A percentile compares a stretch with the other conserved stretches of the same genome.
Conservation (phyloP, 2,113 vertebrate genomes). For the Sceloporus undulatus region DNA sequence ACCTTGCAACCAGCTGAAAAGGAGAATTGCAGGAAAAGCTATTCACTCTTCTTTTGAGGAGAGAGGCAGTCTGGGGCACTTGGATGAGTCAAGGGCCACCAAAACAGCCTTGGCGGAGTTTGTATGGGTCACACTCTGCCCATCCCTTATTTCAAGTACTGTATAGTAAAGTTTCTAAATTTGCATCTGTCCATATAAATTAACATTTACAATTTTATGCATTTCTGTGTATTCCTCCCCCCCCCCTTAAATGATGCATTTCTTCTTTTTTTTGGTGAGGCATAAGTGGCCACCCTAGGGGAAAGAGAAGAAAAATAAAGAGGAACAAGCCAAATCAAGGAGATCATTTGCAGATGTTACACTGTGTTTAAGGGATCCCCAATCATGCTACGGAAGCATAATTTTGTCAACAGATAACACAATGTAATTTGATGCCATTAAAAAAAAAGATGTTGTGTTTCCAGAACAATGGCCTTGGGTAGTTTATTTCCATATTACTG, state of each 20-base stretch:
- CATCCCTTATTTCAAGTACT: background rate
- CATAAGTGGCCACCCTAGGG: constrained; percentile 5
- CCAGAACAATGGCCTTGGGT: constrained; percentile 50
- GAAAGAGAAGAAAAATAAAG: background rate
- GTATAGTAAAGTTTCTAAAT: background rate
- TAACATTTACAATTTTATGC: background rate
- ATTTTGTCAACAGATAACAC: constrained; percentile 51
- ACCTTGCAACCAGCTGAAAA: no score
- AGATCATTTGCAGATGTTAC: constrained; percentile 34
- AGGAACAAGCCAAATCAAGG: background rate
- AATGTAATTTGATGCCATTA: constrained; percentile 49
- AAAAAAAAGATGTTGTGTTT: constrained; percentile 54
- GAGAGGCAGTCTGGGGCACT: no score
- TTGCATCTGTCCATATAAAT: background rate
- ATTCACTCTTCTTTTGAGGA: no score
- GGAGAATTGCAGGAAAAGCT: no score
- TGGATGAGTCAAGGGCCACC: no score
- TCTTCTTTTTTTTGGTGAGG: background rate
- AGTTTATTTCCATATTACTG: constrained; percentile 60
- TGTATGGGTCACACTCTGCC: no score
- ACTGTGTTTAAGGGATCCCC: constrained; percentile 42
- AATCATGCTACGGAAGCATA: constrained; percentile 42
- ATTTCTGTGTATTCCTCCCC: background rate
- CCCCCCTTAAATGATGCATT: background rate
- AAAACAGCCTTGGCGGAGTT: no score